Conservation (phyloP, 2,797 vertebrate species). For the Sebastes minor region DNA sequence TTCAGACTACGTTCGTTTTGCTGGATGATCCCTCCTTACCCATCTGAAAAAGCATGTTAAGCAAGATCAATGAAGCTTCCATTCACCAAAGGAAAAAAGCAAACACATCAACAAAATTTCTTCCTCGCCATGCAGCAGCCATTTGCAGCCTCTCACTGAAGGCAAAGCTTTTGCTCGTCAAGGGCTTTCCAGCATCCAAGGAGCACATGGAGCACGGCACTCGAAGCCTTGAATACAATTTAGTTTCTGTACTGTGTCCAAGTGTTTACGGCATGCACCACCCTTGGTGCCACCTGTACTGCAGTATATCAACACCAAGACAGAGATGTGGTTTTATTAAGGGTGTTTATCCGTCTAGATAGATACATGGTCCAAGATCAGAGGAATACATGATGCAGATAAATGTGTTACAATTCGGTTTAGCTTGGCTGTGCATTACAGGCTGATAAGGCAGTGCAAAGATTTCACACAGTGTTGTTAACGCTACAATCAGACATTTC, state of each 20-base stretch:
- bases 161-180: background rate
- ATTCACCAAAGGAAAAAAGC: conserved; percentile 14
- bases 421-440: no score
- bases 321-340: background rate
- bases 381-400: background rate
- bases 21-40: conserved; percentile 33
- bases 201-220: background rate
- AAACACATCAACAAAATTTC: conserved; percentile 30
- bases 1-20: conserved; percentile 26
- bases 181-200: background rate
- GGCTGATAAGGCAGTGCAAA: background rate
- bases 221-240: conserved; percentile 1
- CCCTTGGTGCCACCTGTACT: background rate
- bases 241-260: background rate
- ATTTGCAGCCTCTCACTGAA: conserved; percentile 13
- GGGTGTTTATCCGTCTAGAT: background rate
- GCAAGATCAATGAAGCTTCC: conserved; percentile 33
- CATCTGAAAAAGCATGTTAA: conserved; percentile 25
- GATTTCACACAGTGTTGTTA: background rate
- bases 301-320: background rate
- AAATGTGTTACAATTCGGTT: background rate
- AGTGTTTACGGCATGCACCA: background rate
- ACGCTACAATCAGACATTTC: background rate
- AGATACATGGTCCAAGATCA: background rate
- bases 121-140: conserved; percentile 7